Conservation (phyloP, 2,888 invertebrate genomes). For the Argyresthia goedartella region DNA sequence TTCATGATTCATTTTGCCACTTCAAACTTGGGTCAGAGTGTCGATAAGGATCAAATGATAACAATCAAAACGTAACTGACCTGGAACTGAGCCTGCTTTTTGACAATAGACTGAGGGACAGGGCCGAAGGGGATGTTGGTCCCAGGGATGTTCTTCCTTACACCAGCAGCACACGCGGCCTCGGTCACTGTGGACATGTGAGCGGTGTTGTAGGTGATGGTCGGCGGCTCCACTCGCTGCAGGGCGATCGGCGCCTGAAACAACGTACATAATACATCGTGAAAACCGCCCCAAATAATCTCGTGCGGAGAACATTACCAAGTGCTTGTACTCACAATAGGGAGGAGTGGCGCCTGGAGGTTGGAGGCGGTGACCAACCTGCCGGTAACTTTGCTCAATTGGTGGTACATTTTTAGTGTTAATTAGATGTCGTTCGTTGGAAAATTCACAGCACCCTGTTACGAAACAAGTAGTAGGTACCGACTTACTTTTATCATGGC, state of each 20-base stretch:
- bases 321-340: constrained; percentile 42
- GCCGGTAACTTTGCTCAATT: constrained; percentile 53
- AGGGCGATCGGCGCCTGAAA: constrained; percentile 51
- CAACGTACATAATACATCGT: neutral
- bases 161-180: constrained; percentile 29
- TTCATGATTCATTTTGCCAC: too few species aligned
- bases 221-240: constrained; percentile 56
- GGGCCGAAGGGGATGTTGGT: constrained; percentile 51
- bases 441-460: constrained; percentile 5
- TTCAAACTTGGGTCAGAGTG: too few species aligned
- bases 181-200: constrained; percentile 54
- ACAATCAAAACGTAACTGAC: too few species aligned
- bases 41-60: too few species aligned
- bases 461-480: constrained; percentile 7
- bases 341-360: constrained; percentile 55
- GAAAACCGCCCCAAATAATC: too few species aligned
- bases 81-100: constrained; percentile 51
- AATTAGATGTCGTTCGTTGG: constrained; percentile 4
- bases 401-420: constrained; percentile 60
- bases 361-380: constrained; percentile 48
- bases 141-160: constrained; percentile 43
- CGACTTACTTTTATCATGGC: constrained; percentile 19
- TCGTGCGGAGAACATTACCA: too few species aligned
- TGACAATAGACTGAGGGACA: constrained; percentile 39
- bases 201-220: constrained; percentile 48